Percentiles rank a stretch among this genome's conserved stretches.
Evolutionary conservation across 1,140 invertebrate genomes (phyloP).

Genomic region (Frieseomelitta varia): DNA sequence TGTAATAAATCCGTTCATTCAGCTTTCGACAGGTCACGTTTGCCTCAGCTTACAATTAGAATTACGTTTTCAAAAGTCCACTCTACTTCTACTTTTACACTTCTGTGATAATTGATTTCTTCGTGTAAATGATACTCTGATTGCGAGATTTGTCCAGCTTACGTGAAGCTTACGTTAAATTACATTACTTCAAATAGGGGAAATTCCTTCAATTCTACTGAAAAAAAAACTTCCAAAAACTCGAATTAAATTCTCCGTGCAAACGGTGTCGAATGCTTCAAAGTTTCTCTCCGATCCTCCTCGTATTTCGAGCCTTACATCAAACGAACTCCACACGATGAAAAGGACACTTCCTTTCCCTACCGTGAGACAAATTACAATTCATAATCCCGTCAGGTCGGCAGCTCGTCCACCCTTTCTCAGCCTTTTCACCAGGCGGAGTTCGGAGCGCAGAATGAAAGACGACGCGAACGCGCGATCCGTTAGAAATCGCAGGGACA

Average conservation of each 20-base stretch:
- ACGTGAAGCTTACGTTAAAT: too few relatives aligned
- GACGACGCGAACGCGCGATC: slow-evolving; percentile 2
- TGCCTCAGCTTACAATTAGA: neutral
- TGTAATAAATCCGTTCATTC: neutral
- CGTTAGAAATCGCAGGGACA: neutral
- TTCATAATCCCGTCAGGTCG: neutral
- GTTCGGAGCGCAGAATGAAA: neutral
- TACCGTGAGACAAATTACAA: neutral
- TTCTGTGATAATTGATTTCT: neutral
- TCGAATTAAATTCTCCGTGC: too few relatives aligned
- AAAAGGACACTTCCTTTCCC: neutral
- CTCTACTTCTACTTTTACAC: neutral
- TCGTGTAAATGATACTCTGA: neutral
- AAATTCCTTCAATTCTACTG: neutral
- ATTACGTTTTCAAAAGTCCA: neutral
- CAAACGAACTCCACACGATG: neutral
- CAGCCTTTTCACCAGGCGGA: neutral
- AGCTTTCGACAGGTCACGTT: neutral
- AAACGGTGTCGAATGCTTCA: too few relatives aligned
- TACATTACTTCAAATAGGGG: neutral
- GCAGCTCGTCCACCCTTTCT: too few relatives aligned
- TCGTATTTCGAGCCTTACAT: neutral
- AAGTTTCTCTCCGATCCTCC: neutral
- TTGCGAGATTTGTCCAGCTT: neutral
- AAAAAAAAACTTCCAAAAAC: too few relatives aligned